phyloP scores from a whole-genome alignment of 1,140 invertebrate species.

The Ips nitidus region DNA sequence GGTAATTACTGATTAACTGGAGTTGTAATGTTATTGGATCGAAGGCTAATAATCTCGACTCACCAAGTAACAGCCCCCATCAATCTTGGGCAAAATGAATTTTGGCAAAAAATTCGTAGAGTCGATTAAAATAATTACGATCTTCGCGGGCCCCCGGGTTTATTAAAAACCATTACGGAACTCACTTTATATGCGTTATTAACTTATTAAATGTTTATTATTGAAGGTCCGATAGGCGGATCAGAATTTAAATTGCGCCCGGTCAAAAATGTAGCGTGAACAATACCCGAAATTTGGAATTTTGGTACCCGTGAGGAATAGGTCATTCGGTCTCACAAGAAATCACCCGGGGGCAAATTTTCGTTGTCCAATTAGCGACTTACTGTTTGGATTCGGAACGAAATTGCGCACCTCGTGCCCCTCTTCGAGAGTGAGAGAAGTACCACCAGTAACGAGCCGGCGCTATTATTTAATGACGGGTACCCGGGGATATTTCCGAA shows the following conservation, averaged over 20 bases:
- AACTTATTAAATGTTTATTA: constrained; percentile 25
- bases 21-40: too few relatives aligned
- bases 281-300: constrained; percentile 1
- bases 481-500: constrained; percentile 6
- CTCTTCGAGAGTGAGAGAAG: constrained; percentile 5
- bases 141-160: constrained; percentile 13
- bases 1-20: too few relatives aligned
- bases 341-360: too few relatives aligned
- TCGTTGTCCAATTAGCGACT: too few relatives aligned
- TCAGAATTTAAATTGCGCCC: constrained; percentile 8
- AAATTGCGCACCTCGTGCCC: too few relatives aligned
- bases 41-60: neutral
- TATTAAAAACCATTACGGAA: constrained; percentile 23
- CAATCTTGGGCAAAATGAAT: constrained; percentile 18
- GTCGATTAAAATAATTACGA: constrained; percentile 21
- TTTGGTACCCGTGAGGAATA: neutral
- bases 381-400: too few relatives aligned
- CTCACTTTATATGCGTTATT: constrained; percentile 24
- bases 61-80: constrained; percentile 9
- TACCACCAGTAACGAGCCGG: constrained; percentile 25
- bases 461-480: constrained; percentile 26
- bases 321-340: neutral
- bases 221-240: constrained; percentile 19
- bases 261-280: constrained; percentile 3
- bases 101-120: constrained; percentile 12